Evolutionary conservation across 2,797 vertebrate species (phyloP).

Genomic region (Sarcoramphus papa): DNA sequence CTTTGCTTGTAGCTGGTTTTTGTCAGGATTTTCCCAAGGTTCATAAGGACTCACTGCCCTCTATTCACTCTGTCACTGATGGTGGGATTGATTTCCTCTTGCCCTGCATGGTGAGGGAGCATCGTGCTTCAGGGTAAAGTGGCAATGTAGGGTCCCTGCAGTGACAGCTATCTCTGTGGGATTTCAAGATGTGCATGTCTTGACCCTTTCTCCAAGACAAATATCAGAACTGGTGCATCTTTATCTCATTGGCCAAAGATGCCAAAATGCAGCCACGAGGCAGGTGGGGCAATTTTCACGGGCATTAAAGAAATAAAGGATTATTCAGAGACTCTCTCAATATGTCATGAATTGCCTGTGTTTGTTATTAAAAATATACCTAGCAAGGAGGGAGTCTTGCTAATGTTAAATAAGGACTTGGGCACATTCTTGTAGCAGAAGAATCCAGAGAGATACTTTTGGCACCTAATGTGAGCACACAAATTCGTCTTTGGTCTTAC

Average conservation of each 20-base stretch:
- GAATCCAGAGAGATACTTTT: not conserved
- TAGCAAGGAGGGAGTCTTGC: not conserved
- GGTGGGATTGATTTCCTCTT: not conserved
- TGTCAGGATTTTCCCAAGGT: not conserved
- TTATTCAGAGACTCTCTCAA: not conserved
- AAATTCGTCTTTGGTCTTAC: not conserved
- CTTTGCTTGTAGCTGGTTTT: not conserved
- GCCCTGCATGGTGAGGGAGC: not conserved
- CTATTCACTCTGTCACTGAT: not conserved
- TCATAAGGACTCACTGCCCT: not conserved
- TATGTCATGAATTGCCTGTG: not conserved
- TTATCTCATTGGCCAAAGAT: not conserved
- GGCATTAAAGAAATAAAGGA: not conserved
- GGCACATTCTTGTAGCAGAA: not conserved
- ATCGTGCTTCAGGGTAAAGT: not conserved
- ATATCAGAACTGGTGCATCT: not conserved
- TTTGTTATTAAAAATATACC: not conserved
- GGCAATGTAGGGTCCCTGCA: not conserved
- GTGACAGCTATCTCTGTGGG: not conserved
- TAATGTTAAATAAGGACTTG: not conserved
- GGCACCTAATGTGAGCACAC: fast-evolving
- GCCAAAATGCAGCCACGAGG: not conserved
- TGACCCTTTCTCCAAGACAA: not conserved
- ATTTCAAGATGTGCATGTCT: not conserved
- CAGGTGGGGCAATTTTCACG: not conserved